A percentile compares a stretch with the other conserved stretches of the same genome.
These are phyloP conservation scores for Oreotragus oreotragus DNA, from an alignment of 2,113 vertebrate genomes.

Conservation along the genomic window DNA sequence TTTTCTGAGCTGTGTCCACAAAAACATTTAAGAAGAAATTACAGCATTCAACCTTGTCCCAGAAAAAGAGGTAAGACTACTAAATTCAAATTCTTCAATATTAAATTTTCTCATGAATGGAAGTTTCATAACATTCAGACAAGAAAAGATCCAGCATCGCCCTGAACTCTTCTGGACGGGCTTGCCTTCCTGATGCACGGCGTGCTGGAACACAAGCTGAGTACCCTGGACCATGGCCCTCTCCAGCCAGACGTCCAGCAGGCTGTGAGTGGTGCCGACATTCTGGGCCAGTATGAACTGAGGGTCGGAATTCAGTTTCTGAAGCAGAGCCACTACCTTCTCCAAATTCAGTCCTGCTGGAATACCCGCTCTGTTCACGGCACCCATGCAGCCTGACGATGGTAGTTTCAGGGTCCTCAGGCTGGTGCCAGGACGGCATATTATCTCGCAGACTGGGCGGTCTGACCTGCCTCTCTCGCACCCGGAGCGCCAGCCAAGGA, in stretches of 20 bases:
- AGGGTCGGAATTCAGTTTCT: slow-evolving; percentile 87
- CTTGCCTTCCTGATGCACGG: slow-evolving; percentile 93
- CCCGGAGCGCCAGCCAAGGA: slow-evolving; percentile 52
- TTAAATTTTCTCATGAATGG: slow-evolving; percentile 98
- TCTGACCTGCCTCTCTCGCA: slow-evolving; percentile 47
- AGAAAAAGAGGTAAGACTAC: slow-evolving; percentile 97
- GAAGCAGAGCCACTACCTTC: slow-evolving; percentile 84
- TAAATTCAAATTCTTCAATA: slow-evolving; percentile 98
- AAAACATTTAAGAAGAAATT: slow-evolving; percentile 94
- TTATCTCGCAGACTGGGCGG: neutral
- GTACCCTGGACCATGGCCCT: slow-evolving; percentile 91
- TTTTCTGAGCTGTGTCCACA: slow-evolving; percentile 92
- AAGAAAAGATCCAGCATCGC: slow-evolving; percentile 99
- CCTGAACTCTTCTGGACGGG: slow-evolving; percentile 95
- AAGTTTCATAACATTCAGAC: slow-evolving; percentile 96
- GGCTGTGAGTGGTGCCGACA: slow-evolving; percentile 91
- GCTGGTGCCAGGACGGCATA: neutral
- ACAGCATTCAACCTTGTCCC: slow-evolving; percentile 99
- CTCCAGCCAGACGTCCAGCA: slow-evolving; percentile 91
- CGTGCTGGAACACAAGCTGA: slow-evolving; percentile 93
- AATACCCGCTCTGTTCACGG: slow-evolving; percentile 69
- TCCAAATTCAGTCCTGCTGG: slow-evolving; percentile 88
- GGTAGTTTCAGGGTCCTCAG: neutral
- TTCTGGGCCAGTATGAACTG: slow-evolving; percentile 94
- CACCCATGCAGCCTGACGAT: neutral